phyloP scores from a whole-genome alignment of 1,140 invertebrate species.

The Apis laboriosa region DNA sequence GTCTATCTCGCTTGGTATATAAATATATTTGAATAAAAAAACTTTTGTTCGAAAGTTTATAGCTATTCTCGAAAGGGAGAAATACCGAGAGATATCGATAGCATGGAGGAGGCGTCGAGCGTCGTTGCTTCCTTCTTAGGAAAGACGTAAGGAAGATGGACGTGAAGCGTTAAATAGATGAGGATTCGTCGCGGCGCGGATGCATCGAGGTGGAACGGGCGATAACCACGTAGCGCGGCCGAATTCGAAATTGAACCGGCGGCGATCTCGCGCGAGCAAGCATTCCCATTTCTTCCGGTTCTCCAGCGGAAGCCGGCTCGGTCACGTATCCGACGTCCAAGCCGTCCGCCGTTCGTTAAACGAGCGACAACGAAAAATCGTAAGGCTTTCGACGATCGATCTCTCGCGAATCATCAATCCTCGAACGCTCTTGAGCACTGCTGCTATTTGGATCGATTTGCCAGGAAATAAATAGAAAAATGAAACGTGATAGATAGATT shows the following conservation, averaged over 20 bases:
- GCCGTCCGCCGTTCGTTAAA: background rate
- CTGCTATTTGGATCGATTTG: too few relatives aligned
- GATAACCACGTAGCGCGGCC: slow-evolving; percentile 63
- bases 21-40: too few relatives aligned
- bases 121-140: too few relatives aligned
- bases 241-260: slow-evolving; percentile 52
- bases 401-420: slow-evolving; percentile 10
- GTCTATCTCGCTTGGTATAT: too few relatives aligned
- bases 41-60: too few relatives aligned
- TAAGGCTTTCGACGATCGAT: slow-evolving; percentile 5
- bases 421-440: background rate
- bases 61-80: too few relatives aligned
- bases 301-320: background rate
- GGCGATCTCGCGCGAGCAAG: slow-evolving; percentile 6
- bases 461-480: too few relatives aligned
- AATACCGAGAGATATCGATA: too few relatives aligned
- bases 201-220: slow-evolving; percentile 58
- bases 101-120: too few relatives aligned
- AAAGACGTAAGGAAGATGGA: background rate
- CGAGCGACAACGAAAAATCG: slow-evolving; percentile 28
- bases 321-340: slow-evolving; percentile 42
- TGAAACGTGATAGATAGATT: too few relatives aligned
- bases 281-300: slow-evolving; percentile 5
- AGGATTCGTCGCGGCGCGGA: slow-evolving; percentile 8
- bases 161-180: slow-evolving; percentile 21